A percentile compares a stretch with the other conserved stretches of the same genome.
Evolutionary conservation across 2,888 invertebrate species (phyloP).

Genomic region (Neria commutata): DNA sequence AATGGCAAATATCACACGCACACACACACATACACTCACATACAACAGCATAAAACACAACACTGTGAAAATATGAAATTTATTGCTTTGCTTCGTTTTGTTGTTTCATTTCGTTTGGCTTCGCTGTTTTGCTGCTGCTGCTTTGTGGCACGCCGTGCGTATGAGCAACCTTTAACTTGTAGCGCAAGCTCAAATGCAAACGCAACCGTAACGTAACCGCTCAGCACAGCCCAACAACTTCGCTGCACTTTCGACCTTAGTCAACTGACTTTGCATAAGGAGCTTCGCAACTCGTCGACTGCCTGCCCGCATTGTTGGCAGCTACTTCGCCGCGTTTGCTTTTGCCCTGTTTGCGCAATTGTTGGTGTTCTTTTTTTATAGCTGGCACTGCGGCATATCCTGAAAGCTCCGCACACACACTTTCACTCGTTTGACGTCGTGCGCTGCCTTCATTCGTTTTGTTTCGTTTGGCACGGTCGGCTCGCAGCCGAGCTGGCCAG

Average conservation of each 20-base stretch:
- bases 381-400: too few relatives aligned
- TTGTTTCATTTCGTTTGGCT: too few relatives aligned
- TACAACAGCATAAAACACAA: too few relatives aligned
- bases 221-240: not conserved
- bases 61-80: too few relatives aligned
- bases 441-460: not conserved
- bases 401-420: not conserved
- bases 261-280: constrained; percentile 5
- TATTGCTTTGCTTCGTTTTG: too few relatives aligned
- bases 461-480: not conserved
- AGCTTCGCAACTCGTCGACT: constrained; percentile 11
- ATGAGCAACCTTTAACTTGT: not conserved
- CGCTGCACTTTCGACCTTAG: constrained; percentile 2
- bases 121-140: too few relatives aligned
- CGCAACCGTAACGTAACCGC: not conserved
- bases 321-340: not conserved
- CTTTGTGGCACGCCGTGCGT: too few relatives aligned
- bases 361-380: too few relatives aligned
- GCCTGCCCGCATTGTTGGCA: not conserved
- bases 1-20: too few relatives aligned
- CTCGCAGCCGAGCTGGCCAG: not conserved
- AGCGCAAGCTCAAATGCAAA: not conserved
- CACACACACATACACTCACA: too few relatives aligned
- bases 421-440: not conserved
- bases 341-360: not conserved